These are phyloP conservation scores for Sander vitreus DNA, from an alignment of 2,113 vertebrate genomes.

Conservation along the genomic window DNA sequence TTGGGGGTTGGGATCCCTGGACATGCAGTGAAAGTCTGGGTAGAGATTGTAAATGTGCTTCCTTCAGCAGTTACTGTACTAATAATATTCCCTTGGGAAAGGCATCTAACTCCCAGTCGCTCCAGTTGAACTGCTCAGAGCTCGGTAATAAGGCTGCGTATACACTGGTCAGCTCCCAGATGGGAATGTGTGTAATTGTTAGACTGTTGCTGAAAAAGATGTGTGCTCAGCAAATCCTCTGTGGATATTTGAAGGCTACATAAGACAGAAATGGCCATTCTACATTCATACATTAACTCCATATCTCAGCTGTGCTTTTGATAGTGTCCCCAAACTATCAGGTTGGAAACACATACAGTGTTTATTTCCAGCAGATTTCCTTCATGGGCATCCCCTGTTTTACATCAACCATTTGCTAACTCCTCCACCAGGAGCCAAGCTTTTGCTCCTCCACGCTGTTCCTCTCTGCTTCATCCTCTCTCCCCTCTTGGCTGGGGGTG, in stretches of 20 bases:
- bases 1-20: neutral
- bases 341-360: neutral
- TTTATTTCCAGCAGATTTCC: constrained; percentile 33
- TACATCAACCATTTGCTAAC: constrained; percentile 41
- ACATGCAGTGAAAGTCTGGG: neutral
- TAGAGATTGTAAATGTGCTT: neutral
- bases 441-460: constrained; percentile 37
- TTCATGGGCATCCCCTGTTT: constrained; percentile 9
- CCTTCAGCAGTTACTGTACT: constrained; percentile 1
- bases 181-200: constrained; percentile 1
- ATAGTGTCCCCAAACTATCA: neutral
- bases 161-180: constrained; percentile 37
- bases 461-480: constrained; percentile 62
- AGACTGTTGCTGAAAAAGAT: constrained; percentile 18
- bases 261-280: neutral
- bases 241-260: neutral
- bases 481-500: constrained; percentile 34
- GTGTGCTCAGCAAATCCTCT: neutral
- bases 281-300: constrained; percentile 36
- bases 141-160: constrained; percentile 27
- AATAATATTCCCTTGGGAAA: neutral
- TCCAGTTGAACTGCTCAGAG: constrained; percentile 5
- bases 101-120: neutral
- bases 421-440: constrained; percentile 34
- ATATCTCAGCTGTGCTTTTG: constrained; percentile 34